A percentile compares a stretch with the other conserved stretches of the same genome.
phyloP scores from a whole-genome alignment of 2,888 invertebrate genomes.

The Heliconius charithonia region DNA sequence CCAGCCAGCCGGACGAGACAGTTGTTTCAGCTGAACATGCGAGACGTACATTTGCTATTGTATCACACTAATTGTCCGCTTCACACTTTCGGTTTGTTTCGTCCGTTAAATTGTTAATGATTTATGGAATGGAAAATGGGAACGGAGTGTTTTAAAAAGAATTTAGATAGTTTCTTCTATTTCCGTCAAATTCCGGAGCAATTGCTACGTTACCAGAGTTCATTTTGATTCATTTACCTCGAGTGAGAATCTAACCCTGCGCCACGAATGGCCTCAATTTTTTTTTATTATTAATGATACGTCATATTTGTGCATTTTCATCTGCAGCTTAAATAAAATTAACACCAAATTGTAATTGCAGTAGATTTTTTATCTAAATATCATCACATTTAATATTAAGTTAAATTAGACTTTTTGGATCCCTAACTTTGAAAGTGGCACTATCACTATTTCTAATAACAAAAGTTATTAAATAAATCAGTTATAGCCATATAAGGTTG shows the following conservation, averaged over 20 bases:
- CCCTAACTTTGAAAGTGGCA: not conserved
- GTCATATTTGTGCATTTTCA: too few relatives aligned
- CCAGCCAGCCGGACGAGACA: constrained; percentile 28
- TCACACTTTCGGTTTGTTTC: constrained; percentile 40
- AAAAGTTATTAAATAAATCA: constrained; percentile 6
- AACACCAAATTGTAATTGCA: not conserved
- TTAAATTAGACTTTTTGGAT: not conserved
- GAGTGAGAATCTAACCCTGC: too few relatives aligned
- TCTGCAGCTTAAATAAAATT: too few relatives aligned
- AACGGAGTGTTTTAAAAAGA: not conserved
- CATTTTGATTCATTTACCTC: too few relatives aligned
- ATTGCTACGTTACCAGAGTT: too few relatives aligned
- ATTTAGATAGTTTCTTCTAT: too few relatives aligned
- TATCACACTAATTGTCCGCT: constrained; percentile 33
- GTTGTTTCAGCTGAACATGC: constrained; percentile 42
- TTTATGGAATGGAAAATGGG: not conserved
- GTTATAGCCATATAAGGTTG: not conserved
- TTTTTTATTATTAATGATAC: too few relatives aligned
- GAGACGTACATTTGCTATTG: constrained; percentile 41
- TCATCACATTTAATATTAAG: not conserved
- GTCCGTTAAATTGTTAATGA: constrained; percentile 29
- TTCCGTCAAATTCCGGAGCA: too few relatives aligned
- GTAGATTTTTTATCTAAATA: not conserved
- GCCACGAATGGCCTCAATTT: too few relatives aligned
- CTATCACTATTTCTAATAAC: not conserved